These are phyloP conservation scores for Noctua pronuba DNA, from an alignment of 2,888 invertebrate genomes.

Conservation along the genomic window DNA sequence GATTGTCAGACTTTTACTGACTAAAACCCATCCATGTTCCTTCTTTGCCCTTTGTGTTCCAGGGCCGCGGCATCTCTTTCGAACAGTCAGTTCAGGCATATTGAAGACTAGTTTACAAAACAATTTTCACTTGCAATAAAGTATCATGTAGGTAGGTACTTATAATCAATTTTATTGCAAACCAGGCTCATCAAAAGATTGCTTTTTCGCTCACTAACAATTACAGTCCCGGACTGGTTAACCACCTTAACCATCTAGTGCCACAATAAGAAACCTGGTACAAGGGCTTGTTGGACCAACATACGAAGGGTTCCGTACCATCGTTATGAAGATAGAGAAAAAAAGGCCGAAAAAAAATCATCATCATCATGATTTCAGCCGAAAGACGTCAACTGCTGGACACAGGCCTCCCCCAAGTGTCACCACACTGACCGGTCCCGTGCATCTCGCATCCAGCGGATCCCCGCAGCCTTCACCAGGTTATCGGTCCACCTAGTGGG, in stretches of 20 bases:
- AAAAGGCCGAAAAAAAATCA: not conserved
- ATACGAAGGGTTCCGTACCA: not conserved
- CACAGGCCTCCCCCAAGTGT: no score
- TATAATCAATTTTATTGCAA: not conserved
- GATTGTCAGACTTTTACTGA: no score
- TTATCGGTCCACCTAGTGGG: no score
- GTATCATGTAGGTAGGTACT: not conserved
- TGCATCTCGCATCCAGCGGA: no score
- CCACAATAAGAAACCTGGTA: slow-evolving; percentile 31
- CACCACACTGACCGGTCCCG: no score
- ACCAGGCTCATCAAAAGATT: not conserved
- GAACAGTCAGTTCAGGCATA: no score
- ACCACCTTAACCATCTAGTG: slow-evolving; percentile 56
- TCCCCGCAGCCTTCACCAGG: no score
- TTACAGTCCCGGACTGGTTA: slow-evolving; percentile 67
- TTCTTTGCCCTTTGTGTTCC: no score
- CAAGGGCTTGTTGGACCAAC: not conserved
- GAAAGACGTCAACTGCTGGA: no score
- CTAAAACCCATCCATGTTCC: no score
- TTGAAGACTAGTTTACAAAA: not conserved
- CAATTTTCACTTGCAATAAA: not conserved
- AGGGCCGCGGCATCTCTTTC: no score
- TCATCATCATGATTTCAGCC: no score
- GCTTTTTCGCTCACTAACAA: slow-evolving; percentile 39
- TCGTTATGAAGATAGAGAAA: not conserved